These are phyloP conservation scores for Apocrypta bakeri DNA, from an alignment of 1,140 invertebrate genomes.

Conservation along the genomic window DNA sequence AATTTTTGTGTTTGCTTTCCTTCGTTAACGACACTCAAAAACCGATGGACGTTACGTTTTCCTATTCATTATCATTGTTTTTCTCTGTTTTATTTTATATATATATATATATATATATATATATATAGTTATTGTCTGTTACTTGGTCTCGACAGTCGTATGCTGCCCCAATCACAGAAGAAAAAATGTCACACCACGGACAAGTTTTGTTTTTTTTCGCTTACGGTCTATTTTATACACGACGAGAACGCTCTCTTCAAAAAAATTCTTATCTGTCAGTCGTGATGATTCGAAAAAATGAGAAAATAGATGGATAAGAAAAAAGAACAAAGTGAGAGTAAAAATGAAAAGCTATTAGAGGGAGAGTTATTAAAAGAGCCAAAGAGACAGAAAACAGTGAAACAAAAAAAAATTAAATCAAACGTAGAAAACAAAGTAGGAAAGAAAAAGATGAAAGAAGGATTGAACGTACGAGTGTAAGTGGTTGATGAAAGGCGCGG, in stretches of 20 bases:
- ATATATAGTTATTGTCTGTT: conserved; percentile 55
- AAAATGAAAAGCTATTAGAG: conserved; percentile 40
- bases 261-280: conserved; percentile 59
- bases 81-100: conserved; percentile 43
- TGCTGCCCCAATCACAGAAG: conserved; percentile 82
- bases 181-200: conserved; percentile 81
- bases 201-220: conserved; percentile 58
- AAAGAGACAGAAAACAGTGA: conserved; percentile 25
- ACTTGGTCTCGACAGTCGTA: conserved; percentile 71
- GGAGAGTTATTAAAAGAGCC: conserved; percentile 39
- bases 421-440: conserved; percentile 34
- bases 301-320: conserved; percentile 50
- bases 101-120: too few relatives aligned
- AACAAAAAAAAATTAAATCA: conserved; percentile 43
- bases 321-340: conserved; percentile 26
- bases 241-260: conserved; percentile 42
- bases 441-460: conserved; percentile 12
- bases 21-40: conserved; percentile 77
- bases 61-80: conserved; percentile 47
- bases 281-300: conserved; percentile 56
- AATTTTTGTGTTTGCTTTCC: conserved; percentile 46
- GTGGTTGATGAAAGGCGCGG: neutral
- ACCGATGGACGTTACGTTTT: conserved; percentile 75
- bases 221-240: conserved; percentile 26
- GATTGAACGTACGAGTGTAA: neutral